Evolutionary conservation across 2,888 invertebrate genomes (phyloP), one percentile per base, ranked within the genome.

Genomic region (Catotricha subobsoleta): DNA sequence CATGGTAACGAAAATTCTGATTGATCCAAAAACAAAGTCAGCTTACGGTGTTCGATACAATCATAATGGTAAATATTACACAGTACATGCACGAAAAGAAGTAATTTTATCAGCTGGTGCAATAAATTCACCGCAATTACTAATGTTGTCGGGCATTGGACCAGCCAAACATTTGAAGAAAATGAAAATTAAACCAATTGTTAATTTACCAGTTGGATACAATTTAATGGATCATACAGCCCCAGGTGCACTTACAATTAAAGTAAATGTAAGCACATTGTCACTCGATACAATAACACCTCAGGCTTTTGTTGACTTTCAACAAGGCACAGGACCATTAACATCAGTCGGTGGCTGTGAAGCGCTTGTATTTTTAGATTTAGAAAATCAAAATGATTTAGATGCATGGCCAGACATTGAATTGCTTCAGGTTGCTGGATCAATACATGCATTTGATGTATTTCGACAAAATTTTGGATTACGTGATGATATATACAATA

Each of bases 111-210:
- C 78, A 9, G 81, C 76, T 2, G 86, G 86, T 1, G 72, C 83
- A 1, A 75, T 87, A 43, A 82, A 80, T 49, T 73, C 78, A 1
- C 84, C 88, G 0, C 87, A 88, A 53, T 56, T 90, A 8, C 67
- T 88, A 6, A 80, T 87, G 82, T 56, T 83, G 15, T 80, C 80
- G 1, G 83, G 82, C 2, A 59, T 80, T 8, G 76, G 76, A 2
- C 76, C 74, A 0, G 62, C 60, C n/a, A 58, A 68, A 35, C 72
- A 76, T 47, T 62, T 76, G 3, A 53, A 57, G 21, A 59, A 64
- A 42, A 52, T 65, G 31, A 66, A 67, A n/a, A 71, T 74, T 29
- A 61, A 66, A 2, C 64, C 73, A 0, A 52, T 79, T 25, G 61
- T 65, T 30, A 68, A 76, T 52, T 56, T 76, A 30, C 70, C 70